Base-by-base conservation (phyloP, 2,888 invertebrate genomes). In the Synergus umbraculus region DNA sequence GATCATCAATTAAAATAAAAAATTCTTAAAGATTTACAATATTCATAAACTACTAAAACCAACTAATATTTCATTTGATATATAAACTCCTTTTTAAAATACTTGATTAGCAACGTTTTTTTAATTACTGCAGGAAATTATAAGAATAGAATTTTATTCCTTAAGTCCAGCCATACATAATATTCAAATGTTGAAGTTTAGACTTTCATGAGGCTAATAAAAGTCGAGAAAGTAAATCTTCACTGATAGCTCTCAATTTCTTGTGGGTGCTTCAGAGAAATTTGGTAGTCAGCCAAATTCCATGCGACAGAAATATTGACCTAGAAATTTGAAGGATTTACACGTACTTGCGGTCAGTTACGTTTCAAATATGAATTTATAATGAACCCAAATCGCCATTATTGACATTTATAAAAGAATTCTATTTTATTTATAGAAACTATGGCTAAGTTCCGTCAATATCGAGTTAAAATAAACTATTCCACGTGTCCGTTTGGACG, bases 251-350 rank as follows among this genome's bases (percentile, higher is more conserved):
- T 22, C 60, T 60, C 12, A 60, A 18, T 60, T 73, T 73, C 73
- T 73, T 49, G 73, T n/a, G 73, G 54, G 49, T 54, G 37, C 49
- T 37, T n/a, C 37, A 73, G 73, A 54, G 73, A 73, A 73, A 73
- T 73, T 73, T 73, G 73, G 73, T 29, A n/a, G 29, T 73, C 37
- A n/a, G 49, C 46, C 73, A 73, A 73, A 73, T 73, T 49, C 73
- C 73, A 29, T 10, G 73, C 9, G 73, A 73, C 73, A 73, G 73
- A 73, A 73, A 73, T 73, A 73, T 73, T 73, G 73, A 73, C 73
- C 73, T 73, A 73, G 73, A 73, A 73, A 73, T 49, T 73, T 46
- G 29, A 4, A 54, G 49, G 65, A 66, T 66, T 66, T 66, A 41
- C 41, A 37, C 37, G 3, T 10, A 66, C n/a, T 66, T 41, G 15